Base-by-base conservation (phyloP, 2,797 vertebrate species). In the Cyprinella venusta region DNA sequence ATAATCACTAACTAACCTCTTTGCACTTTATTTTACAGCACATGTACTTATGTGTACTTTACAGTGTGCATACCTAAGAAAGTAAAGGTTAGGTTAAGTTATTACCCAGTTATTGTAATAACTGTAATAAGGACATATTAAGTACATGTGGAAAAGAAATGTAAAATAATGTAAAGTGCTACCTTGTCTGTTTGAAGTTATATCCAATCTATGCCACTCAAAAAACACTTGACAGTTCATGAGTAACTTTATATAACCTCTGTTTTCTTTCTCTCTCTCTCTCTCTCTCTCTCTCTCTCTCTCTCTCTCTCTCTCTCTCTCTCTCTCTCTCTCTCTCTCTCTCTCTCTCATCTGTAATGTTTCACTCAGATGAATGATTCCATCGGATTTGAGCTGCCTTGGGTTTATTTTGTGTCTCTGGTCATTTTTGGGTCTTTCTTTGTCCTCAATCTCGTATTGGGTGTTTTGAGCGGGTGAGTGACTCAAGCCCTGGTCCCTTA, bases 391-490 rank as follows among this genome's bases (percentile, higher is more conserved):
- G 98, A 98, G 94, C 95, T 99, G 92, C 98, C 98, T 85, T 99
- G 98, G 97, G 95, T 99, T 86, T 99, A 98, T 91, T 99, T 99
- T 89, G 97, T 98, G 94, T 98, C 97, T 93, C 94, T 99, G 93
- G 97, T 99, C 92, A 97, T 99, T 91, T 99, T 99, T 89, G 98
- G 98, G 88, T 99, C 98, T 80, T 99, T 99, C 96, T 99, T 99
- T 92, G 97, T 99, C 90, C 96, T 99, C 91, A 99, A 99, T 95
- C 97, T 99, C 93, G 98, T 99, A 89, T 95, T 99, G 95, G 98
- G 98, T 94, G 98, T 99, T 92, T 96, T 99, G 92, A 99, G 98
- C 92, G 98, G 98, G 98, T 99, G 91, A 90, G 97, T 96, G 45
- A 19, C 18, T 81, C 30, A 6, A 56, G 16, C 48, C 63, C 7